Evolutionary conservation across 2,113 vertebrate species (phyloP).

Genomic region (Myxocyprinus asiaticus): DNA sequence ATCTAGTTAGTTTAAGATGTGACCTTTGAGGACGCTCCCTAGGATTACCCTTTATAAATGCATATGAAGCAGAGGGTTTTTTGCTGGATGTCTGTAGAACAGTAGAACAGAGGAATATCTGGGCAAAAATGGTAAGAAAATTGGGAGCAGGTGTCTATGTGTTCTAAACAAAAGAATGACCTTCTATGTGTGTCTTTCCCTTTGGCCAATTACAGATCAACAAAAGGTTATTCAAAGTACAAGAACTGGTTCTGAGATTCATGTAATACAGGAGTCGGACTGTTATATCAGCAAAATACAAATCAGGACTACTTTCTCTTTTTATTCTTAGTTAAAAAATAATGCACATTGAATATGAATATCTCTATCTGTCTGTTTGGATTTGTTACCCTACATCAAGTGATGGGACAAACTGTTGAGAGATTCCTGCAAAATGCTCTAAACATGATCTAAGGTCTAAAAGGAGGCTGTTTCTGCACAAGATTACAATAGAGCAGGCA

Average conservation of each 20-base stretch:
- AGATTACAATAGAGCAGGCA: conserved; percentile 22
- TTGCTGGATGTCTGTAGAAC: conserved; percentile 4
- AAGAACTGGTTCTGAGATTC: conserved; percentile 1
- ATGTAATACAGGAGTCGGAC: neutral
- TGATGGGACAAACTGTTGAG: conserved; percentile 3
- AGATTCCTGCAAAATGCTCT: conserved; percentile 16
- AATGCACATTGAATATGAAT: neutral
- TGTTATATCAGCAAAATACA: neutral
- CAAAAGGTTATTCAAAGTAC: conserved; percentile 32
- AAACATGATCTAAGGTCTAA: conserved; percentile 11
- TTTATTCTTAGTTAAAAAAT: neutral
- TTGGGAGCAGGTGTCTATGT: neutral
- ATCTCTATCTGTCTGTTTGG: no score
- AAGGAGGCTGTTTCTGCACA: no score
- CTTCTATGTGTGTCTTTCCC: conserved; percentile 29
- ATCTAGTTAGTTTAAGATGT: conserved; percentile 49
- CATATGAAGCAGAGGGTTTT: conserved; percentile 39
- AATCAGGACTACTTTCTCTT: neutral
- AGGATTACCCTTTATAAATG: conserved; percentile 47
- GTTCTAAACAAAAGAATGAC: conserved; percentile 29
- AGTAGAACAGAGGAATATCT: conserved; percentile 14
- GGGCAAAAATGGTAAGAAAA: neutral
- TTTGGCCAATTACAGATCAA: conserved; percentile 34
- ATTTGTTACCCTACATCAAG: no score
- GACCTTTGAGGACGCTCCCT: conserved; percentile 51